A percentile compares a stretch with the other conserved stretches of the same genome.
phyloP scores from a whole-genome alignment of 2,797 vertebrate species.

The Notamacropus eugenii region DNA sequence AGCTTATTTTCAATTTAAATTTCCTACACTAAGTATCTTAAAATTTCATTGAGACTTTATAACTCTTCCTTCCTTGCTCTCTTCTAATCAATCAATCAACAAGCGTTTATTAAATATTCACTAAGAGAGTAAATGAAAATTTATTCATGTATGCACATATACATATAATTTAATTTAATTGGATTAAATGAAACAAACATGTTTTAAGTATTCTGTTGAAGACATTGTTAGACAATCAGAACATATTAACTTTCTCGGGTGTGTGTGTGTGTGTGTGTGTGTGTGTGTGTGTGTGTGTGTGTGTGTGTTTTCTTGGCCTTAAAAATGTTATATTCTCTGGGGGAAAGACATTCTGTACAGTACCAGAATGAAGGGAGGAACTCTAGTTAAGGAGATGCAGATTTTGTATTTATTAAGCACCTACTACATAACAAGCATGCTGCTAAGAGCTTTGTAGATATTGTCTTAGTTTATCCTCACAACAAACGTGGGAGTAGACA shows the following conservation, averaged over 20 bases:
- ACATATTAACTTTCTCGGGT: not conserved
- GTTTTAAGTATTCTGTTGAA: not conserved
- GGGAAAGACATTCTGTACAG: not conserved
- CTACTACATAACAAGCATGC: not conserved
- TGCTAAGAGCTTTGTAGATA: not conserved
- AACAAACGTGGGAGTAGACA: not conserved
- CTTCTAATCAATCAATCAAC: not conserved
- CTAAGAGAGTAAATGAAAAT: not conserved
- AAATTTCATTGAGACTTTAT: not conserved
- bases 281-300: not conserved
- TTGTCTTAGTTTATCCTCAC: not conserved
- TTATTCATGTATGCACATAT: not conserved
- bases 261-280: not conserved
- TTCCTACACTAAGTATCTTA: not conserved
- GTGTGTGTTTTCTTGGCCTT: not conserved
- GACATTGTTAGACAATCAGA: not conserved
- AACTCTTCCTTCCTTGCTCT: not conserved
- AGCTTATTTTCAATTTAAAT: not conserved
- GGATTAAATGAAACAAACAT: not conserved
- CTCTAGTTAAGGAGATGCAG: not conserved
- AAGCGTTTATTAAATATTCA: not conserved
- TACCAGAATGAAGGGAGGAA: not conserved
- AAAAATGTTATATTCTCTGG: not conserved
- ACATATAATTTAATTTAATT: not conserved
- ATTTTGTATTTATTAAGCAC: not conserved